phyloP scores from a whole-genome alignment of 1,140 invertebrate species.

The Solen grandis region DNA sequence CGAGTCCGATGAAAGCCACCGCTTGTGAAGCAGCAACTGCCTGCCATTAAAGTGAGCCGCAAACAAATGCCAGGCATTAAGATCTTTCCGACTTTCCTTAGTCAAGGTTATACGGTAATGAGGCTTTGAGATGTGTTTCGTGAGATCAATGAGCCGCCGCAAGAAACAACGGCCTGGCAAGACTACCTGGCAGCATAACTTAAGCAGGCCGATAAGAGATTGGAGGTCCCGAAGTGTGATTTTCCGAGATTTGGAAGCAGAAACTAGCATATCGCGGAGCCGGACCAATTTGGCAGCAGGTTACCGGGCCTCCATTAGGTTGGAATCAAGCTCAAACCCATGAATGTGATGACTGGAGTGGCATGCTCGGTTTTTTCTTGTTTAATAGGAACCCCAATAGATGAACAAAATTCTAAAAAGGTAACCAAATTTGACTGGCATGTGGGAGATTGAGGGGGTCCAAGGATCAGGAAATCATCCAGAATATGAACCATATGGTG shows the following conservation, averaged over 20 bases:
- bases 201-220: constrained; percentile 39
- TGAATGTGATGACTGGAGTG: neutral
- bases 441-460: neutral
- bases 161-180: constrained; percentile 32
- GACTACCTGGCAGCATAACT: constrained; percentile 44
- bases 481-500: constrained; percentile 12
- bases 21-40: constrained; percentile 21
- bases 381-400: constrained; percentile 22
- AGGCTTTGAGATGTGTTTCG: constrained; percentile 20
- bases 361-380: neutral
- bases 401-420: neutral
- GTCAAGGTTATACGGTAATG: constrained; percentile 40
- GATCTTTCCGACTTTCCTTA: constrained; percentile 15
- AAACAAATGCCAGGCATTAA: constrained; percentile 34
- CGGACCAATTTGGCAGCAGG: neutral
- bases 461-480: too few species aligned
- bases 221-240: constrained; percentile 30
- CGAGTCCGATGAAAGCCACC: constrained; percentile 7
- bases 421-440: constrained; percentile 7
- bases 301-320: neutral
- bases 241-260: neutral
- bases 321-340: constrained; percentile 12
- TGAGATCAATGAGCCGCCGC: constrained; percentile 31
- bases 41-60: constrained; percentile 42
- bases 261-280: neutral